Percentiles rank a stretch among this genome's conserved stretches.
phyloP scores from a whole-genome alignment of 1,140 invertebrate genomes.

The Drosophila santomea region DNA sequence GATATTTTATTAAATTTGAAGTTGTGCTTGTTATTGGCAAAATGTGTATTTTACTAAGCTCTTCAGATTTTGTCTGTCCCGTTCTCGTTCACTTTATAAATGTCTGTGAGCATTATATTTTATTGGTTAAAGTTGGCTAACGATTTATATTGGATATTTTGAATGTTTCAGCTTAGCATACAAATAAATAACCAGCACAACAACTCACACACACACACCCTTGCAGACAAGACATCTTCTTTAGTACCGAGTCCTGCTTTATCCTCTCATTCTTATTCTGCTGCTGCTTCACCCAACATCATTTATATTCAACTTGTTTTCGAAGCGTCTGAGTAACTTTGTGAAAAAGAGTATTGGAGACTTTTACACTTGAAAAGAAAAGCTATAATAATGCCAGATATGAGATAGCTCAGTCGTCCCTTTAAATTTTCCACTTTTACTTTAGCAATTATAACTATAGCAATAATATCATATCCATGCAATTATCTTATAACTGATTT shows the following conservation, averaged over 20 bases:
- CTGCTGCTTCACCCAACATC: conserved; percentile 73
- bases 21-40: not conserved
- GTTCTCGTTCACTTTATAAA: conserved; percentile 26
- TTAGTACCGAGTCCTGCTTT: conserved; percentile 41
- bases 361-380: conserved; percentile 11
- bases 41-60: not conserved
- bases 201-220: conserved; percentile 39
- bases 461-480: too few species aligned
- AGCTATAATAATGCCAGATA: not conserved
- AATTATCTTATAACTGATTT: too few species aligned
- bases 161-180: conserved; percentile 68
- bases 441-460: too few species aligned
- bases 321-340: conserved; percentile 57
- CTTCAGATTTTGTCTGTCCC: not conserved
- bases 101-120: conserved; percentile 61
- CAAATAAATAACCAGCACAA: conserved; percentile 72
- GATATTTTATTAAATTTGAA: not conserved
- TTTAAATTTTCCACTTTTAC: too few species aligned
- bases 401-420: too few species aligned
- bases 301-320: conserved; percentile 84
- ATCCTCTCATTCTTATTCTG: conserved; percentile 41
- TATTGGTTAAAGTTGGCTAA: conserved; percentile 70
- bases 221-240: conserved; percentile 55
- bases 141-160: conserved; percentile 76
- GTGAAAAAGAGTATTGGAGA: not conserved